Evolutionary conservation across 37 sponge, comb jelly and placozoan species (phyloP).

Genomic region (Ianthella basta): DNA sequence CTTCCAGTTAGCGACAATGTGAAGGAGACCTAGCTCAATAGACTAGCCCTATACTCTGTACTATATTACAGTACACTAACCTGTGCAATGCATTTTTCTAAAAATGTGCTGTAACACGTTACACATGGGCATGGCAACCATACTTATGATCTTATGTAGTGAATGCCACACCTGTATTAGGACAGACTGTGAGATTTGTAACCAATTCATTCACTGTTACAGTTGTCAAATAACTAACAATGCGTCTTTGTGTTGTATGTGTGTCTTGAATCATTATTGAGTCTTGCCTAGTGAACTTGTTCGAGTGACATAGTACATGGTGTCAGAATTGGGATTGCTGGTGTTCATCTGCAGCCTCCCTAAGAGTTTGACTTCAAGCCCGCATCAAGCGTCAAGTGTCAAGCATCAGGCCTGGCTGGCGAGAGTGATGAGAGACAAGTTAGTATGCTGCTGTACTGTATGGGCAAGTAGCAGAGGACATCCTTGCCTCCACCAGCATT

Average conservation of each 20-base stretch:
- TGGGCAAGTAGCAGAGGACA: conserved; percentile 43
- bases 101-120: too few species aligned
- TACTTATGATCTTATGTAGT: too few species aligned
- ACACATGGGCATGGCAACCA: too few species aligned
- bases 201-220: background rate
- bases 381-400: conserved; percentile 29
- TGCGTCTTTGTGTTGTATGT: background rate
- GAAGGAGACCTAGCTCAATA: too few species aligned
- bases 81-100: too few species aligned
- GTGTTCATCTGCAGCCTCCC: conserved; percentile 33
- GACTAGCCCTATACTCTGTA: too few species aligned
- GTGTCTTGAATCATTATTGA: background rate
- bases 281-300: background rate
- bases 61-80: too few species aligned
- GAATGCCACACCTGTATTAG: too few species aligned
- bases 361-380: conserved; percentile 30
- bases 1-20: too few species aligned
- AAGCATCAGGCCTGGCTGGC: conserved; percentile 31
- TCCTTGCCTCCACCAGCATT: conserved; percentile 37
- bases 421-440: conserved; percentile 35
- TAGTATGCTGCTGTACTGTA: conserved; percentile 45
- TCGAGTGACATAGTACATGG: conserved; percentile 25
- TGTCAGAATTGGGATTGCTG: conserved; percentile 48
- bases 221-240: background rate
- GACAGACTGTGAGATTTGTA: too few species aligned